phyloP scores from a whole-genome alignment of 2,797 vertebrate species.

The Microtus californicus region DNA sequence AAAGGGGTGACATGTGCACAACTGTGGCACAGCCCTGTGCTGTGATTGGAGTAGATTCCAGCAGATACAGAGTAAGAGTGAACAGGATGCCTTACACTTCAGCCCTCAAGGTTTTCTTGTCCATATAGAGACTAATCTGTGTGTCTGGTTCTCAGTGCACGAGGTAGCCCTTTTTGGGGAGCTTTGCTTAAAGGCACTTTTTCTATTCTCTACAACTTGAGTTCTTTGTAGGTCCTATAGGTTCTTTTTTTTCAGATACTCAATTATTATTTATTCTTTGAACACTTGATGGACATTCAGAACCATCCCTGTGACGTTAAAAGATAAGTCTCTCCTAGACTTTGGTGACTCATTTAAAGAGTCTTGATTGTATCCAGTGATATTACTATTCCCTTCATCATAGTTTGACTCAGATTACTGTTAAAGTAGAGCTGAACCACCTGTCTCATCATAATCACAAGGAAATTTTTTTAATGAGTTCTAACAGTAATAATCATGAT shows the following conservation, averaged over 20 bases:
- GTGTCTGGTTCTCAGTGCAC: background rate
- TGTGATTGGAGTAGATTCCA: background rate
- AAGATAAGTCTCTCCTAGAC: slow-evolving; percentile 3
- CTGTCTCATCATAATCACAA: background rate
- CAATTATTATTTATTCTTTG: slow-evolving; percentile 33
- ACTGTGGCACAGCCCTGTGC: background rate
- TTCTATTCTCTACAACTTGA: background rate
- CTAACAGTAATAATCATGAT: background rate
- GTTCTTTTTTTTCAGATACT: slow-evolving; percentile 17
- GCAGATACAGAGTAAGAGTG: background rate
- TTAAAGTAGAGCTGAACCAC: background rate
- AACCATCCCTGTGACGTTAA: slow-evolving; percentile 29
- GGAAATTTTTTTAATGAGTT: slow-evolving; percentile 3
- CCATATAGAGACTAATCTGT: background rate
- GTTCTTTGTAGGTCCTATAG: background rate
- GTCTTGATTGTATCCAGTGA: background rate
- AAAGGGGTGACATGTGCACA: background rate
- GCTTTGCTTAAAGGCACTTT: background rate
- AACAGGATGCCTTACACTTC: background rate
- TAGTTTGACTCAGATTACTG: slow-evolving; percentile 19
- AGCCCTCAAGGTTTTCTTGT: background rate
- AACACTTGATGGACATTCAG: slow-evolving; percentile 56
- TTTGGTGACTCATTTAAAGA: slow-evolving; percentile 21
- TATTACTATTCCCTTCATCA: slow-evolving; percentile 42
- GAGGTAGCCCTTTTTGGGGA: slow-evolving; percentile 7